Percentiles rank a stretch among this genome's conserved stretches.
phyloP scores from a whole-genome alignment of 1,140 invertebrate species.

The Cardiocondyla obscurior region DNA sequence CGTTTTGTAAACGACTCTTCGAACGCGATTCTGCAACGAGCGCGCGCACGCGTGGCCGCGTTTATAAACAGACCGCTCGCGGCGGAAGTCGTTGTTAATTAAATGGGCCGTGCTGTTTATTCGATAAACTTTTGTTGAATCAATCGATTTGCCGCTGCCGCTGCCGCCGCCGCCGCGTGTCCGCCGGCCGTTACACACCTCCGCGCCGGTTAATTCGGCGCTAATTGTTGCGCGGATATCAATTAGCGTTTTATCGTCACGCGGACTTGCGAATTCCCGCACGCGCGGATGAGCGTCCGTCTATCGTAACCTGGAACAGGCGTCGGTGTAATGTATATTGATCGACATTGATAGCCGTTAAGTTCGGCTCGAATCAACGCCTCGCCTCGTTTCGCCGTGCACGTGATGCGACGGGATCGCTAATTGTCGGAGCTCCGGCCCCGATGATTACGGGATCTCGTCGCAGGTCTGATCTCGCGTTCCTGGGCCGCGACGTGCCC shows the following conservation, averaged over 20 bases:
- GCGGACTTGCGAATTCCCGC: slow-evolving; percentile 43
- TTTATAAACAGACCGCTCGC: slow-evolving; percentile 54
- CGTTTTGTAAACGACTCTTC: slow-evolving; percentile 38
- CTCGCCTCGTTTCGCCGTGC: slow-evolving; percentile 21
- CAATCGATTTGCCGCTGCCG: slow-evolving; percentile 8
- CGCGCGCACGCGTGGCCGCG: not conserved
- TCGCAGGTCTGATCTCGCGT: not conserved
- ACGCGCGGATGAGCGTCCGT: not conserved
- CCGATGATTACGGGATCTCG: not conserved
- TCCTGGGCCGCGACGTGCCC: too few relatives aligned
- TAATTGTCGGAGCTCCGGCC: slow-evolving; percentile 11
- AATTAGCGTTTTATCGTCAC: slow-evolving; percentile 53
- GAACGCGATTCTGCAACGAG: slow-evolving; percentile 1
- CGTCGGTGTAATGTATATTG: slow-evolving; percentile 18
- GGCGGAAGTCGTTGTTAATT: slow-evolving; percentile 55
- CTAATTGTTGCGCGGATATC: slow-evolving; percentile 54
- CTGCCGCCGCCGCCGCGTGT: slow-evolving; percentile 17
- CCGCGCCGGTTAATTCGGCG: slow-evolving; percentile 40
- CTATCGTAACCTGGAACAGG: not conserved
- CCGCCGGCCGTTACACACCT: slow-evolving; percentile 42
- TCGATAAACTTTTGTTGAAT: slow-evolving; percentile 65
- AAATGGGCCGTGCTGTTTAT: slow-evolving; percentile 58
- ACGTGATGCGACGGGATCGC: slow-evolving; percentile 41
- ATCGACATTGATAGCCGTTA: slow-evolving; percentile 49
- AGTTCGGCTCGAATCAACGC: slow-evolving; percentile 44